These are phyloP conservation scores for Deroptyus accipitrinus DNA, from an alignment of 2,113 vertebrate genomes.

Conservation along the genomic window DNA sequence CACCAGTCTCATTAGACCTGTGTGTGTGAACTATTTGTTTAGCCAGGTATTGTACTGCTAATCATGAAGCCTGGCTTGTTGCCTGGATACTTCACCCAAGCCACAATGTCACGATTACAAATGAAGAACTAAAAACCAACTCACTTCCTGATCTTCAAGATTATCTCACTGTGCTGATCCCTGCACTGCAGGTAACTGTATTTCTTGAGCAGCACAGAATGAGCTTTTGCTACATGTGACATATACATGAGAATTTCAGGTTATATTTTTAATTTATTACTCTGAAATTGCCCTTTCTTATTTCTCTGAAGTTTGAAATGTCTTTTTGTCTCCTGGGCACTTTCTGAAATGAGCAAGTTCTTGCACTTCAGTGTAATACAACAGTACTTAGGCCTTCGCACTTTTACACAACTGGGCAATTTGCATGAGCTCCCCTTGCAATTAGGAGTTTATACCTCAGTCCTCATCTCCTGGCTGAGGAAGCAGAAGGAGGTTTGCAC, in stretches of 20 bases:
- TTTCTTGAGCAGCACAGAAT: neutral
- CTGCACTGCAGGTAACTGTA: neutral
- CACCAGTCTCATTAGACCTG: neutral
- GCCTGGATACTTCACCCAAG: slow-evolving; percentile 47
- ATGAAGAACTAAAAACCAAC: slow-evolving; percentile 16
- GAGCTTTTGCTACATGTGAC: neutral
- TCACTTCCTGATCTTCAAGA: neutral
- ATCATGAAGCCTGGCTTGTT: slow-evolving; percentile 40
- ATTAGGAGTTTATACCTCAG: neutral
- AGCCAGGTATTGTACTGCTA: slow-evolving; percentile 26
- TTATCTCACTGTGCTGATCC: neutral
- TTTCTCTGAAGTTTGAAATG: neutral
- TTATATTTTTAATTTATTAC: slow-evolving; percentile 2
- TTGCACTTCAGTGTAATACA: neutral
- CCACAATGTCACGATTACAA: slow-evolving; percentile 3
- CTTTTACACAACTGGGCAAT: neutral
- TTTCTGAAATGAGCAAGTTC: neutral
- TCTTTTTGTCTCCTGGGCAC: neutral
- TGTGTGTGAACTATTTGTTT: slow-evolving; percentile 31
- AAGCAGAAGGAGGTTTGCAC: neutral
- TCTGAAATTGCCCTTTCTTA: neutral
- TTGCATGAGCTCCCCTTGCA: neutral
- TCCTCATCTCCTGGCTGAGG: neutral
- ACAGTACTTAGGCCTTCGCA: neutral
- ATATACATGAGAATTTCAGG: neutral